Conservation (phyloP, 2,888 invertebrate species). For the Zygogramma bicolorata region DNA sequence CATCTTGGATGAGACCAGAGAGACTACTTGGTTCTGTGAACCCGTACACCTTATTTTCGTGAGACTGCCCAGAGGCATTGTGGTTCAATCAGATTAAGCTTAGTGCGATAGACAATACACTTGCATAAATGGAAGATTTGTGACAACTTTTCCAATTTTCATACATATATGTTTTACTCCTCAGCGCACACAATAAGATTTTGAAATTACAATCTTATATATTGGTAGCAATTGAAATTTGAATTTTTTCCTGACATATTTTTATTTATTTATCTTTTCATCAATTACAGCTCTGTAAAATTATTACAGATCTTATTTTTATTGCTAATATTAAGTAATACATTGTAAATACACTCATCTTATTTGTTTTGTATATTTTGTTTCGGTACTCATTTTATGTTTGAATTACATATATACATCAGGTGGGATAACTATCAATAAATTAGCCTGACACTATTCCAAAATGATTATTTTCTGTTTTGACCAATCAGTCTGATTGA, state of each 20-base stretch:
- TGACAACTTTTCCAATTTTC: constrained; percentile 65
- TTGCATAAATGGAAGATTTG: constrained; percentile 53
- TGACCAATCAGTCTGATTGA: too few relatives aligned
- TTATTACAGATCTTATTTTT: constrained; percentile 51
- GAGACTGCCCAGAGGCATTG: constrained; percentile 59
- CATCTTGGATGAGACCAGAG: constrained; percentile 62
- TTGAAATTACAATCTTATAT: constrained; percentile 17
- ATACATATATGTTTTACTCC: constrained; percentile 59
- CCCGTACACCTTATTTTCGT: constrained; percentile 56
- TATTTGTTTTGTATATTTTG: constrained; percentile 52
- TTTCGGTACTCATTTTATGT: constrained; percentile 60
- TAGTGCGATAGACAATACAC: constrained; percentile 51
- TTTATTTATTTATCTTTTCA: constrained; percentile 57
- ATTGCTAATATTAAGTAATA: constrained; percentile 51
- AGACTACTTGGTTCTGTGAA: constrained; percentile 66
- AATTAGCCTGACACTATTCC: neutral
- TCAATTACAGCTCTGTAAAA: constrained; percentile 51
- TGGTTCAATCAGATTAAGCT: constrained; percentile 53
- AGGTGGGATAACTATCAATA: constrained; percentile 21
- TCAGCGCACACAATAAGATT: constrained; percentile 56
- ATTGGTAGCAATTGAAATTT: constrained; percentile 9
- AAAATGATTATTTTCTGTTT: neutral
- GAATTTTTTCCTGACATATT: constrained; percentile 39
- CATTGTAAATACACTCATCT: constrained; percentile 56
- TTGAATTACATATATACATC: constrained; percentile 59